A percentile compares a stretch with the other conserved stretches of the same genome.
phyloP scores from a whole-genome alignment of 2,113 vertebrate species.

The Rhinoderma darwinii region DNA sequence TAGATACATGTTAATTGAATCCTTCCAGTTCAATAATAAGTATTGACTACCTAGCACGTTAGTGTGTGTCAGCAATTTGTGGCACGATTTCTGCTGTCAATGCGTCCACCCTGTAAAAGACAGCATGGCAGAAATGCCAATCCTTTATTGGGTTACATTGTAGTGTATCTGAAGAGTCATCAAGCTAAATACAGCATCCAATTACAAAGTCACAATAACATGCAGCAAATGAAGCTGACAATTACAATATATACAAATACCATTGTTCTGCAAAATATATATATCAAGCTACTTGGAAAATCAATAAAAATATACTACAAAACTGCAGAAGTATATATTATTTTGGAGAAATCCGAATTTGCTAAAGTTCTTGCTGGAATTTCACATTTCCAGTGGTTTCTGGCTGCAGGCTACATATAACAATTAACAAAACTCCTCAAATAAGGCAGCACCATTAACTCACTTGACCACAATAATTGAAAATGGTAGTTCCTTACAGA shows the following conservation, averaged over 20 bases:
- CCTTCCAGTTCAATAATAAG: neutral
- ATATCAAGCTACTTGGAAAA: neutral
- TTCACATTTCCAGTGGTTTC: neutral
- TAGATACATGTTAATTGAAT: slow-evolving; percentile 18
- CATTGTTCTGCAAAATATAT: neutral
- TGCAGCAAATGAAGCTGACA: neutral
- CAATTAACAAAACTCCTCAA: neutral
- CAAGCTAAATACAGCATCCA: neutral
- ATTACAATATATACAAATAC: neutral
- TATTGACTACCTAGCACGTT: neutral
- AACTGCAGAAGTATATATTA: too few relatives aligned
- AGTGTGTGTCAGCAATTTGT: slow-evolving; percentile 8
- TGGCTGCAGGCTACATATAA: neutral
- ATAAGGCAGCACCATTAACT: neutral
- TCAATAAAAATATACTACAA: neutral
- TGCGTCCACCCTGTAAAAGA: neutral
- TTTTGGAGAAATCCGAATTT: neutral
- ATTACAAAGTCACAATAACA: neutral
- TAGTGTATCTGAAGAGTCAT: neutral
- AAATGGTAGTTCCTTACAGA: neutral
- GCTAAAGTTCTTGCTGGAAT: too few relatives aligned
- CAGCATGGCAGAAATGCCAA: slow-evolving; percentile 13
- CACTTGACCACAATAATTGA: neutral
- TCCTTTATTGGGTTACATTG: neutral
- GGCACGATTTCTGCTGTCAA: neutral